These are phyloP conservation scores for Tryphoninae sp. DNA, from an alignment of 2,888 invertebrate species.

Conservation along the genomic window DNA sequence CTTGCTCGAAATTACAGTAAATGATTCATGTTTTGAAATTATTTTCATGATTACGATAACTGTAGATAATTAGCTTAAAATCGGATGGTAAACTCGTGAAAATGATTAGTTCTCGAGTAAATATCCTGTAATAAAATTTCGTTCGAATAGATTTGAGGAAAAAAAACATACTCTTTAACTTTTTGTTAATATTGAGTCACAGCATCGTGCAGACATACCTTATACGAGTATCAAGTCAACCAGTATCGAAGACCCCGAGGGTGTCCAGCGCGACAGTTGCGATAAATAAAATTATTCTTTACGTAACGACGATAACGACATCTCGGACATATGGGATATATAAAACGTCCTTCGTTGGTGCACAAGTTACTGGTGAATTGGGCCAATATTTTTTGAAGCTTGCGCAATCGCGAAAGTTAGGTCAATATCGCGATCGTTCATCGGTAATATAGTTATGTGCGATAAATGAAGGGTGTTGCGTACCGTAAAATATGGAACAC, in stretches of 20 bases:
- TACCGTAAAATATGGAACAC: conserved; percentile 18
- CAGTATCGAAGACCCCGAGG: not conserved
- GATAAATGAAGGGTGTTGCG: conserved; percentile 17
- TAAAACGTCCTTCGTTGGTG: conserved; percentile 2
- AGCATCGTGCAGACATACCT: too few relatives aligned
- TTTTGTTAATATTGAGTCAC: not conserved
- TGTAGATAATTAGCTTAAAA: too few relatives aligned
- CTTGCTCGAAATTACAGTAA: too few relatives aligned
- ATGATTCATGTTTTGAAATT: too few relatives aligned
- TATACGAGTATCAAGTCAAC: too few relatives aligned
- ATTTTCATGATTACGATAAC: too few relatives aligned
- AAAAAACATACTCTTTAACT: too few relatives aligned
- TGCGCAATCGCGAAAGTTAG: conserved; percentile 56
- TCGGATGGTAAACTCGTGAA: too few relatives aligned
- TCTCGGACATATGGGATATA: not conserved
- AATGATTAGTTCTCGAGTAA: too few relatives aligned
- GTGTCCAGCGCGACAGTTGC: not conserved
- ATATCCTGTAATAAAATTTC: too few relatives aligned
- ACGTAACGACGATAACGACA: conserved; percentile 41
- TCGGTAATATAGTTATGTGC: conserved; percentile 21
- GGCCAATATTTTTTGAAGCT: conserved; percentile 31
- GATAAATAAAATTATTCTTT: conserved; percentile 47
- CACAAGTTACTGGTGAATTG: conserved; percentile 32
- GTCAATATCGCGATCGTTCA: conserved; percentile 46
- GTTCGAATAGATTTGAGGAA: too few relatives aligned